These are phyloP conservation scores for Therioaphis trifolii DNA, from an alignment of 2,888 invertebrate genomes.

Conservation along the genomic window DNA sequence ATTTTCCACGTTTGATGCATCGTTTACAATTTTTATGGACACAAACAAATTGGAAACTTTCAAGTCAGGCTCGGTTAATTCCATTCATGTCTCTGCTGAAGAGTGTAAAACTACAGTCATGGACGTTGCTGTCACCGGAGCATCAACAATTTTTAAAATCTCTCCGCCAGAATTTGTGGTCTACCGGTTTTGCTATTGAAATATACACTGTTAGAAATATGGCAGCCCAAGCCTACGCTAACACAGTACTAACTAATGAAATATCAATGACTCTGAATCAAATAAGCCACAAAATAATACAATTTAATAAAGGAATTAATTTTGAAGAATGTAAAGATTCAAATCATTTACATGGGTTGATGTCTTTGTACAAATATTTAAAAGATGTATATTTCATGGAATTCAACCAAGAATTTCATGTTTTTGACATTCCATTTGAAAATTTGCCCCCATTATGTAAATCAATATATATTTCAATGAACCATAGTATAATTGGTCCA, in stretches of 20 bases:
- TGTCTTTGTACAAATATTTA: slow-evolving; percentile 41
- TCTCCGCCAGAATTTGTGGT: slow-evolving; percentile 39
- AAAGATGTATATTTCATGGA: slow-evolving; percentile 54
- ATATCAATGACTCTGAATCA: slow-evolving; percentile 29
- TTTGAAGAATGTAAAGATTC: slow-evolving; percentile 28
- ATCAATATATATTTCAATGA: slow-evolving; percentile 53
- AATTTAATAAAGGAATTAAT: neutral
- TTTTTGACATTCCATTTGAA: slow-evolving; percentile 7
- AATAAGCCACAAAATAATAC: slow-evolving; percentile 32
- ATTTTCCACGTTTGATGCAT: slow-evolving; percentile 32
- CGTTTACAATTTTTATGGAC: slow-evolving; percentile 37
- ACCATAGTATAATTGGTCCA: slow-evolving; percentile 14
- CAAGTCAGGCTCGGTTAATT: slow-evolving; percentile 45
- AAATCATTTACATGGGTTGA: slow-evolving; percentile 50
- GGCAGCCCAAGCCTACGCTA: slow-evolving; percentile 56
- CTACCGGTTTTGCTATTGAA: slow-evolving; percentile 47
- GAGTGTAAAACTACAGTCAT: slow-evolving; percentile 50
- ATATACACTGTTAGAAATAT: slow-evolving; percentile 59
- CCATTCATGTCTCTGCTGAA: slow-evolving; percentile 54
- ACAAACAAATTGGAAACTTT: slow-evolving; percentile 64
- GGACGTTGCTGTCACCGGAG: slow-evolving; percentile 33
- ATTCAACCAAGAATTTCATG: slow-evolving; percentile 29
- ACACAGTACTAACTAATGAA: slow-evolving; percentile 41
- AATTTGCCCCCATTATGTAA: slow-evolving; percentile 57
- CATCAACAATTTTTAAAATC: slow-evolving; percentile 40